A percentile compares a stretch with the other conserved stretches of the same genome.
Evolutionary conservation across 2,888 invertebrate genomes (phyloP).

Genomic region (Eupsilia transversa): DNA sequence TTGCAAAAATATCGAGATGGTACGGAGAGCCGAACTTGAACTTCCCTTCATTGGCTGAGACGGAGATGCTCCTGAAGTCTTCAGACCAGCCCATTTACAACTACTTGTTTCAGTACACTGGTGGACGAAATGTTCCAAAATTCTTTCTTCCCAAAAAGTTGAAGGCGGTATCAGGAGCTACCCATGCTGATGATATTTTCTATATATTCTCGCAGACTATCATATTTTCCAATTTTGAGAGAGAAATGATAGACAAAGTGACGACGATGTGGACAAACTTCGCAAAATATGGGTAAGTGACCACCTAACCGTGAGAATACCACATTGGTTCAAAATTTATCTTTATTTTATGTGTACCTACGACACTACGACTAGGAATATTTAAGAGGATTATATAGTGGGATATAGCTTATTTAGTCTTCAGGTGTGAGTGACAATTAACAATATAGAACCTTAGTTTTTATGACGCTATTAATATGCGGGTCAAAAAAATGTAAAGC

Average conservation of each 20-base stretch:
- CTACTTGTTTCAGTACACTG: conserved; percentile 79
- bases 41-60: conserved; percentile 76
- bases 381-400: not conserved
- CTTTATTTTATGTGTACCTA: not conserved
- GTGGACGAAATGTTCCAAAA: conserved; percentile 77
- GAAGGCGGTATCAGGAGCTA: conserved; percentile 73
- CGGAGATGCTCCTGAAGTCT: conserved; percentile 74
- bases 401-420: not conserved
- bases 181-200: conserved; percentile 83
- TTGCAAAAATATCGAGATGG: conserved; percentile 77
- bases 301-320: not conserved
- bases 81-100: conserved; percentile 77
- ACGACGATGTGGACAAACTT: conserved; percentile 85
- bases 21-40: conserved; percentile 77
- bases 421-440: not conserved
- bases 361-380: not conserved
- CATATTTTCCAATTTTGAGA: conserved; percentile 74
- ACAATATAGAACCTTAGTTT: no score
- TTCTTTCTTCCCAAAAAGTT: conserved; percentile 61
- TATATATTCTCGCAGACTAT: conserved; percentile 80
- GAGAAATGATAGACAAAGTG: conserved; percentile 78
- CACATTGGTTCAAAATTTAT: not conserved
- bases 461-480: no score
- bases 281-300: conserved; percentile 81
- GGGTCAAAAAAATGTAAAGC: no score